Evolutionary conservation across 2,797 vertebrate species (phyloP).

Genomic region (Gallirallus australis): DNA sequence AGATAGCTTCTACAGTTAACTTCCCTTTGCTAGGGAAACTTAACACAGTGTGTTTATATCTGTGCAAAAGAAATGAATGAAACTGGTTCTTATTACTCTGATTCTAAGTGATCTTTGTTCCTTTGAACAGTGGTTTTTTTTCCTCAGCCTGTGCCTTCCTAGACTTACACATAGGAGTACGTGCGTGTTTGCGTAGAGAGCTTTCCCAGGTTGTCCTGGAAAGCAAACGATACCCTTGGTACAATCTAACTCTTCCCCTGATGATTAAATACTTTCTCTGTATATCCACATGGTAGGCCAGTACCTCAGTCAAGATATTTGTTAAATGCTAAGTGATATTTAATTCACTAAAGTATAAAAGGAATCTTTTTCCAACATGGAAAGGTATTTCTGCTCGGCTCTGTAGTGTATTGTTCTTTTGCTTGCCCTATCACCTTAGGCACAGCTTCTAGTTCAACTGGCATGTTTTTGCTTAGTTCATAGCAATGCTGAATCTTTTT

Average conservation of each 20-base stretch:
- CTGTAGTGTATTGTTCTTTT: background rate
- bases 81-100: background rate
- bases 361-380: background rate
- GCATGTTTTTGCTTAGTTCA: background rate
- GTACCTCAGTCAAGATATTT: background rate
- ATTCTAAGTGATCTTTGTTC: background rate
- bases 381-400: background rate
- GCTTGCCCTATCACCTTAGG: background rate
- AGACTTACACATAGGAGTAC: background rate
- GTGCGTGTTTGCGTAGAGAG: background rate
- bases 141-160: slow-evolving; percentile 68
- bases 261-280: background rate
- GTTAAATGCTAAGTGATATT: background rate
- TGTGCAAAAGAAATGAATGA: background rate
- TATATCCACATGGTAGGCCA: background rate
- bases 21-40: background rate
- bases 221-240: background rate
- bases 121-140: background rate
- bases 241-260: background rate
- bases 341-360: background rate
- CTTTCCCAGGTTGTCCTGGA: background rate
- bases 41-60: background rate
- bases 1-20: background rate
- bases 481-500: background rate
- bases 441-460: background rate